Base-by-base conservation (phyloP, 1,140 invertebrate species). In the Elymnias hypermnestra region DNA sequence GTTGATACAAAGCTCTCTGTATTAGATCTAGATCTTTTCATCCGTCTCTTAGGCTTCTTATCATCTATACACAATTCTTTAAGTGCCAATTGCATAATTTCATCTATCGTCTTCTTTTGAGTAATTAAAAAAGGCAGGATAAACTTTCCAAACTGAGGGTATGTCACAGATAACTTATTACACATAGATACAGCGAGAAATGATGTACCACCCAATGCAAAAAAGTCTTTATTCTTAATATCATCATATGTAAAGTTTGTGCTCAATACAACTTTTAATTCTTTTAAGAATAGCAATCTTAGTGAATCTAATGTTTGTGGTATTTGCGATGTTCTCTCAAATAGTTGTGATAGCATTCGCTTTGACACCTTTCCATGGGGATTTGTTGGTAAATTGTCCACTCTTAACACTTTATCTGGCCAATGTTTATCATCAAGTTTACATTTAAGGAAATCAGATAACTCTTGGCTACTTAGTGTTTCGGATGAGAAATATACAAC, bases 321-420 rank as follows among this genome's bases (percentile, higher is more conserved):
- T 19, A 36, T 3, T 33, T 40, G 35, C 25, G 44, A 26, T 0
- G 41, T 15, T 39, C 63, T 66, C 47, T 79, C 64, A 60, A 63
- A 76, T 60, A 81, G 71, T 41, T 67, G 70, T 15, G 55, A 55
- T 26, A 88, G 50, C 7, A 74, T 59, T 29, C 57, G 50, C 57
- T 78, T 86, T 44, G 83, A 86, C 36, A 87, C 65, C 71, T 90
- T 91, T 58, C 91, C 91, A 88, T 92, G 89, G 48, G 62, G 51
- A 43, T 87, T 90, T 13, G 89, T 71, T 13, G 91, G 91, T 31
- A 92, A 71, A 19, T 72, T 68, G 12, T 87, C 55, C 8, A 90
- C 62, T 50, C 81, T 56, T 13, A 89, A 61, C 26, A 91, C 72
- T 65, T 72, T 76, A 72, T 91, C 89, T 12, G 89, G 89, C 64